Evolutionary conservation across 2,113 vertebrate genomes (phyloP).

Genomic region (Gopherus flavomarginatus): DNA sequence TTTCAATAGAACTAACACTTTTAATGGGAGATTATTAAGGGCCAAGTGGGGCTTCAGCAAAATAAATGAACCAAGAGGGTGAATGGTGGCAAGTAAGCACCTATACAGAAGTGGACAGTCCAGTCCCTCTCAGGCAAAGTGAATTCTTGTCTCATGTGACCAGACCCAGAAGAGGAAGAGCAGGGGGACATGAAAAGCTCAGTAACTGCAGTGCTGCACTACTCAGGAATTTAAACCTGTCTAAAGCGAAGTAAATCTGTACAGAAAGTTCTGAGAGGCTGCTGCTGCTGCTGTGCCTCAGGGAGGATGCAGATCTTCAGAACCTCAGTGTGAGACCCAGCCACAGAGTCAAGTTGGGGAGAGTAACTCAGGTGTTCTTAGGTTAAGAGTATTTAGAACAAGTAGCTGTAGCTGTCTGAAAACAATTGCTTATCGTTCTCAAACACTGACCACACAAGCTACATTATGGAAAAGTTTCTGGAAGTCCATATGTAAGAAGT

Average conservation of each 20-base stretch:
- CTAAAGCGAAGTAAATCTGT: not conserved
- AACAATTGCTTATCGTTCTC: not conserved
- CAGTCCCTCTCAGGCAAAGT: not conserved
- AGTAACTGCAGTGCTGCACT: not conserved
- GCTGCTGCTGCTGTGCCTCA: not conserved
- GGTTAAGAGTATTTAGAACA: not conserved
- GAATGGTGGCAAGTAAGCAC: not conserved
- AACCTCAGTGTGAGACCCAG: not conserved
- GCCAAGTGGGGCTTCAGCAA: not conserved
- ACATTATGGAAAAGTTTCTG: not conserved
- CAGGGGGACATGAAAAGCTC: not conserved
- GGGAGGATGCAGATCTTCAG: not conserved
- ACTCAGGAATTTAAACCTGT: not conserved
- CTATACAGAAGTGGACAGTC: rapidly evolving
- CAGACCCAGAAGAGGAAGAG: not conserved
- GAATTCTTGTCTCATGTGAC: not conserved
- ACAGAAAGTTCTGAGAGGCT: not conserved
- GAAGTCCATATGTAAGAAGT: not conserved
- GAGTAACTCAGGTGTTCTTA: not conserved
- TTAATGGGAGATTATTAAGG: not conserved
- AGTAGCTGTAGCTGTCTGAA: not conserved
- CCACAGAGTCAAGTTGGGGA: not conserved
- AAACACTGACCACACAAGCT: not conserved
- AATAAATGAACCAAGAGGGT: not conserved
- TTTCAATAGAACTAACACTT: not conserved